Base-by-base conservation (phyloP, 2,113 vertebrate species). In the Tapirus terrestris region DNA sequence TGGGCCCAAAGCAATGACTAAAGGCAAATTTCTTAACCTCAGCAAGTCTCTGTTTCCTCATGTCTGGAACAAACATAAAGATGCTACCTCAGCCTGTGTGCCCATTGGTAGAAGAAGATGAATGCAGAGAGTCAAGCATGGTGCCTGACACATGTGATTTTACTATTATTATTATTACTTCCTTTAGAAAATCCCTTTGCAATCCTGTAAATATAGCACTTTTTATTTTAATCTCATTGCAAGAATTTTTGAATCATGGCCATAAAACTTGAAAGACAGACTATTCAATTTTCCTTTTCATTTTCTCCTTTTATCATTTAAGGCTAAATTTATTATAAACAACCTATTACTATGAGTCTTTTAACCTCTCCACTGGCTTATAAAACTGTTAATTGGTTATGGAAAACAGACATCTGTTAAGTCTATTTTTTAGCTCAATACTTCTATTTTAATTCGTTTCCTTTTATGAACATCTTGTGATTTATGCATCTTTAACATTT, bases 321-420 rank as follows among this genome's bases (percentile, higher is more conserved):
- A 96, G 11, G 23, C 16, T 97, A 18, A 60, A 43, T 90, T 79
- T 79, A 92, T 90, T 76, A 48, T 61, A 86, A 63, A 96, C 21
- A 56, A 68, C 20, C 5, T 70, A 53, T 73, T 93, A 53, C 53
- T 88, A 31, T 51, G 21, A 93, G 13, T 86, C 48, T 86, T 85
- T 89, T 94, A 94, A 96, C 33, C n/a, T 77, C 61, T 58, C 43
- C 11, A 16, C 14, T 72, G 63, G n/a, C 53, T 91, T 88, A 61
- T 58, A 80, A 73, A 93, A 95, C 72, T 93, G 43, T 63, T 89
- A 83, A 91, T 87, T 97, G 58, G 20, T 95, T 67, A n/a, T 56
- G 48, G 85, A 89, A 88, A 91, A 75, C n/a, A 91, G 58, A 93
- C 43, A 93, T 85, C 33, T 95, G 53, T 48, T 77, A 80, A 85